Evolutionary conservation across 2,113 vertebrate species (phyloP).

Genomic region (Mastomys coucha): DNA sequence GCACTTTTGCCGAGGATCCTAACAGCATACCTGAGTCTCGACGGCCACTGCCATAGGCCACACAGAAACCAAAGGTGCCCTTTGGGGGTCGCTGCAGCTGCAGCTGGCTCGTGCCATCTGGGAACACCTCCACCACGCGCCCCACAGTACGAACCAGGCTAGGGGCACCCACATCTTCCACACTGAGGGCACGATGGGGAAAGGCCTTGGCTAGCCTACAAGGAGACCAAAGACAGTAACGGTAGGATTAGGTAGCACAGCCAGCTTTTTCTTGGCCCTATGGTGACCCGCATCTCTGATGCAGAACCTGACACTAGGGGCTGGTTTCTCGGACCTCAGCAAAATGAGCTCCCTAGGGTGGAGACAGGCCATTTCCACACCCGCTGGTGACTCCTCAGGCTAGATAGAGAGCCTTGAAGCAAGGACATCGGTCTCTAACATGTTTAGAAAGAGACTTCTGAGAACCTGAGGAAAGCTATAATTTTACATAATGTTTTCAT

Average conservation of each 20-base stretch:
- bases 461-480: background rate
- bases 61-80: slow-evolving; percentile 92
- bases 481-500: background rate
- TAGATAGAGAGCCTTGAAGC: no score
- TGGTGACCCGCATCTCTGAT: background rate
- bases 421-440: background rate
- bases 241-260: background rate
- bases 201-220: slow-evolving; percentile 66
- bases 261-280: background rate
- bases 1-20: background rate
- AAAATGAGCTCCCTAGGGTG: background rate
- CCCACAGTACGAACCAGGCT: slow-evolving; percentile 88
- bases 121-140: slow-evolving; percentile 91
- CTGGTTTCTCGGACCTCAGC: background rate
- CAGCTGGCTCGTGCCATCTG: slow-evolving; percentile 93
- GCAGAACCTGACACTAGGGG: background rate
- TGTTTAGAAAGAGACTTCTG: background rate
- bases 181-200: slow-evolving; percentile 86
- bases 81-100: slow-evolving; percentile 91
- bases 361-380: accelerated
- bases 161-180: slow-evolving; percentile 90
- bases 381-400: background rate
- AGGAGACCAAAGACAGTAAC: background rate
- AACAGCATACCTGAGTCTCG: slow-evolving; percentile 91
- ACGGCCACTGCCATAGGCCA: slow-evolving; percentile 94